These are phyloP conservation scores for Sinocyclocheilus maitianheensis DNA, from an alignment of 2,113 vertebrate genomes.

Conservation along the genomic window DNA sequence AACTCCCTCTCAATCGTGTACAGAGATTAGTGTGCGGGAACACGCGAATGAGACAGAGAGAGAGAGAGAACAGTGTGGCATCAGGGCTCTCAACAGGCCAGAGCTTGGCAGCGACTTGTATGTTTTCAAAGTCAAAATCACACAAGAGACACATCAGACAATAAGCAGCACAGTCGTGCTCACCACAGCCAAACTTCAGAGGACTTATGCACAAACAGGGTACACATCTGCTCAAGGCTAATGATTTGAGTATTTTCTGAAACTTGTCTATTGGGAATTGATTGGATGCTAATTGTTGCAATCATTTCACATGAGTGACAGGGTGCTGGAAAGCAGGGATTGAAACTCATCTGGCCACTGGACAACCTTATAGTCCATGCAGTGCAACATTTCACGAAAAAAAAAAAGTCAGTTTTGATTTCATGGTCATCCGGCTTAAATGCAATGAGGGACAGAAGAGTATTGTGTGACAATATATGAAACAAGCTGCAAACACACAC, in stretches of 20 bases:
- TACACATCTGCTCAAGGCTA: constrained; percentile 24
- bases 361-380: background rate
- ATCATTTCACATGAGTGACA: background rate
- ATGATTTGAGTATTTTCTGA: background rate
- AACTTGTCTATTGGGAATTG: background rate
- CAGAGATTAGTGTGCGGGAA: background rate
- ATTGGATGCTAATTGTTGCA: background rate
- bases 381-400: background rate
- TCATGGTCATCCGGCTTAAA: background rate
- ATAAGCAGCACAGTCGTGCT: constrained; percentile 62
- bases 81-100: constrained; percentile 61
- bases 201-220: constrained; percentile 54
- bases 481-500: background rate
- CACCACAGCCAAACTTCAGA: constrained; percentile 52
- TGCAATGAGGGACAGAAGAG: background rate
- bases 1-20: constrained; percentile 58
- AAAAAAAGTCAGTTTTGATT: background rate
- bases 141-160: constrained; percentile 71
- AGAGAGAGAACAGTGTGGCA: constrained; percentile 50
- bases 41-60: constrained; percentile 33
- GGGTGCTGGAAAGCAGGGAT: background rate
- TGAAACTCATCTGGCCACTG: background rate
- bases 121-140: constrained; percentile 76
- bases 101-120: constrained; percentile 64
- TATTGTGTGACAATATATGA: background rate